These are phyloP conservation scores for Sitodiplosis mosellana DNA, from an alignment of 1,140 invertebrate species.

Conservation along the genomic window DNA sequence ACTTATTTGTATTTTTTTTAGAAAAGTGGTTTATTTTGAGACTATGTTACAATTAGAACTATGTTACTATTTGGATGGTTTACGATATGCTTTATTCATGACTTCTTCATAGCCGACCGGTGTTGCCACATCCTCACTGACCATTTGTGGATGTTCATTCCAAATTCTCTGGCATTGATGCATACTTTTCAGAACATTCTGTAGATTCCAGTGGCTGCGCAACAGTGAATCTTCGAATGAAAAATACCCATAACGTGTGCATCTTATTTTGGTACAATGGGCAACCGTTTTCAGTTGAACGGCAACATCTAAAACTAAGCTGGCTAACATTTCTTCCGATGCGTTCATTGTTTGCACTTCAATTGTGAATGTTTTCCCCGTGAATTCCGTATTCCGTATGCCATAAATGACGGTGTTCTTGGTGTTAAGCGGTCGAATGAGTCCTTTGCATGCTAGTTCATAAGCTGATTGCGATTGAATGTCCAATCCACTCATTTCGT, in stretches of 20 bases:
- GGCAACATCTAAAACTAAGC: slow-evolving; percentile 60
- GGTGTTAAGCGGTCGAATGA: slow-evolving; percentile 47
- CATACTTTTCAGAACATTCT: slow-evolving; percentile 58
- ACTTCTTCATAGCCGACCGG: too few relatives aligned
- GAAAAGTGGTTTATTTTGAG: too few relatives aligned
- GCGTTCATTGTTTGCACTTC: slow-evolving; percentile 78
- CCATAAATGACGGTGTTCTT: slow-evolving; percentile 66
- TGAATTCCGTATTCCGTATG: slow-evolving; percentile 67
- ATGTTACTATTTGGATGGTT: too few relatives aligned
- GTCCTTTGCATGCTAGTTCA: slow-evolving; percentile 62
- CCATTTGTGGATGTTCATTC: slow-evolving; percentile 11
- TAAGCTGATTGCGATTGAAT: slow-evolving; percentile 73
- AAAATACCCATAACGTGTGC: slow-evolving; percentile 68
- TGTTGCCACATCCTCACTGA: not conserved
- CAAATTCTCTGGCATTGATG: slow-evolving; percentile 30
- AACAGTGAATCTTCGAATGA: slow-evolving; percentile 55
- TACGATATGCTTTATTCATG: too few relatives aligned
- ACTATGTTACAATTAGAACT: too few relatives aligned
- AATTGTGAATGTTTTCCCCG: slow-evolving; percentile 71
- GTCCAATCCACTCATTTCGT: slow-evolving; percentile 55
- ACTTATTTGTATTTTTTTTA: too few relatives aligned
- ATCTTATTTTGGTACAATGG: slow-evolving; percentile 56
- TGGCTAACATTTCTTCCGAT: slow-evolving; percentile 45
- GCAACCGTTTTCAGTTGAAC: slow-evolving; percentile 58
- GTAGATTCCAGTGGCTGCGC: slow-evolving; percentile 61